Percentiles rank a stretch among this genome's conserved stretches.
phyloP scores from a whole-genome alignment of 1,140 invertebrate genomes.

The Megalonaias nervosa region DNA sequence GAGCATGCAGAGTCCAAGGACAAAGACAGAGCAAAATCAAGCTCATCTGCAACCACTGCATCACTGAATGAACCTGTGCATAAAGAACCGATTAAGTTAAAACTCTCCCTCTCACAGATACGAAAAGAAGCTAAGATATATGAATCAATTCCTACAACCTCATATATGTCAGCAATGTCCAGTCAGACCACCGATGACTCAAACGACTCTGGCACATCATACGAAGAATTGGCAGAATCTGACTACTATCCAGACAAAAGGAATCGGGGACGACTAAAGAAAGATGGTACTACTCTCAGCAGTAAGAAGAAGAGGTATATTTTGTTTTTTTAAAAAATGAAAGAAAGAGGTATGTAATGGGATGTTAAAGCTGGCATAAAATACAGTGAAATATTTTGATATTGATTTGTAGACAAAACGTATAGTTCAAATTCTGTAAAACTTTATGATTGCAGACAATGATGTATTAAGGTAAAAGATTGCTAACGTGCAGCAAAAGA shows the following conservation, averaged over 20 bases:
- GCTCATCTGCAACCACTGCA: too few relatives aligned
- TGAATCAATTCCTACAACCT: conserved; percentile 26
- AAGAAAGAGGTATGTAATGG: background rate
- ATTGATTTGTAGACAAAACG: too few relatives aligned
- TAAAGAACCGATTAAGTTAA: conserved; percentile 33
- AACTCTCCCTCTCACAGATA: conserved; percentile 33
- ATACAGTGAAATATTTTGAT: too few relatives aligned
- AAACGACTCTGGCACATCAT: background rate
- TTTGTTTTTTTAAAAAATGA: background rate
- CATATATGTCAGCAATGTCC: too few relatives aligned
- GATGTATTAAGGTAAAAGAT: too few relatives aligned
- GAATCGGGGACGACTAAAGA: conserved; percentile 21
- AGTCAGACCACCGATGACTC: too few relatives aligned
- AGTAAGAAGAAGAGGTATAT: conserved; percentile 35
- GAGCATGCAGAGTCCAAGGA: too few relatives aligned
- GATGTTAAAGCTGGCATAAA: background rate
- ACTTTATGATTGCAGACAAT: too few relatives aligned
- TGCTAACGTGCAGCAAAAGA: too few relatives aligned
- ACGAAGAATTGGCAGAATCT: conserved; percentile 12
- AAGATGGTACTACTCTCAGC: conserved; percentile 25
- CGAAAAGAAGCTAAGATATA: conserved; percentile 10
- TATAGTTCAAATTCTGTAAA: too few relatives aligned
- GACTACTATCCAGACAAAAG: background rate
- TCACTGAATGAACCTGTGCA: conserved; percentile 23
- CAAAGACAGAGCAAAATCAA: too few relatives aligned